phyloP scores from a whole-genome alignment of 2,888 invertebrate species.

The Pyrgus malvae region DNA sequence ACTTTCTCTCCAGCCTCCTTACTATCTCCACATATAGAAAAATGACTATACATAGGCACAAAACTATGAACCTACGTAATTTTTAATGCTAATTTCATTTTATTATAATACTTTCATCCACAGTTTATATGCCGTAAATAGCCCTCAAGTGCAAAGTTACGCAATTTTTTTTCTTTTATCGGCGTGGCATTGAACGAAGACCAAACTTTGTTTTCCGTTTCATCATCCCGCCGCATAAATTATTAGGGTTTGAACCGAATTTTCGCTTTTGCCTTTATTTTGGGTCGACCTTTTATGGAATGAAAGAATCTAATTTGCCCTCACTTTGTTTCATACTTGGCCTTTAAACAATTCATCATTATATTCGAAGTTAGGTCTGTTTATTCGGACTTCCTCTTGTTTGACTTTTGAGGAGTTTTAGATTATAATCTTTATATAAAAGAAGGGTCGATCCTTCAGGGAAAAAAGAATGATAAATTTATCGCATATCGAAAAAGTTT shows the following conservation, averaged over 20 bases:
- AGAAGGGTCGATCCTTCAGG: background rate
- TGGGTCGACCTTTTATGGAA: constrained; percentile 3
- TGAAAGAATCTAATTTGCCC: constrained; percentile 22
- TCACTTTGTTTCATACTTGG: constrained; percentile 16
- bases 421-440: constrained; percentile 21
- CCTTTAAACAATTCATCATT: constrained; percentile 21
- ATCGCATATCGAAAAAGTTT: no score
- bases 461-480: no score
- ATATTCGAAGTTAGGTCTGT: constrained; percentile 20
- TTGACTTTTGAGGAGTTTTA: constrained; percentile 13
- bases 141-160: background rate
- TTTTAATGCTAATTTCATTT: no score
- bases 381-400: constrained; percentile 18
- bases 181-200: background rate
- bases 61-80: no score
- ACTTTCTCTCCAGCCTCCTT: no score
- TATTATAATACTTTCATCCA: no score
- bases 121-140: no score
- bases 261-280: constrained; percentile 2
- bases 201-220: constrained; percentile 1
- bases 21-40: no score
- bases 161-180: background rate
- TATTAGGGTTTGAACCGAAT: constrained; percentile 8
- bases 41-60: no score
- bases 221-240: constrained; percentile 4